Percentiles rank a stretch among this genome's conserved stretches.
These are phyloP conservation scores for Aythya fuligula DNA, from an alignment of 2,797 vertebrate species.

Conservation along the genomic window DNA sequence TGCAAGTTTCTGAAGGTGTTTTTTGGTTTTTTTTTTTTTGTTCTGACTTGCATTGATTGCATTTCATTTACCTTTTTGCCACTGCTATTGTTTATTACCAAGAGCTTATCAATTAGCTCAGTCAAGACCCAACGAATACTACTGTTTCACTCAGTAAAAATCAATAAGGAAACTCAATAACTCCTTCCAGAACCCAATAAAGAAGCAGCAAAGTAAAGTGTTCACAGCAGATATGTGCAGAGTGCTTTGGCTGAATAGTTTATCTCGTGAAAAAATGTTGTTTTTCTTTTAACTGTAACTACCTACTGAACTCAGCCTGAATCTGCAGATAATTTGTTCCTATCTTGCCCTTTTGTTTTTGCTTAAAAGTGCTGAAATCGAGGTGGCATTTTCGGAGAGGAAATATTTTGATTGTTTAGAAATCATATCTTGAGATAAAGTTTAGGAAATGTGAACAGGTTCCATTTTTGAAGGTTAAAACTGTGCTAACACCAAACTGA, in stretches of 20 bases:
- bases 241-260: not conserved
- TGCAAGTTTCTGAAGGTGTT: not conserved
- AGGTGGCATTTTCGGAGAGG: not conserved
- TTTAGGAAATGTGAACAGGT: not conserved
- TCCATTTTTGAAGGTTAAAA: not conserved
- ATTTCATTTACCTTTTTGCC: slow-evolving; percentile 43
- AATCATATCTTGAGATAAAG: not conserved
- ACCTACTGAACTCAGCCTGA: not conserved
- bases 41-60: slow-evolving; percentile 34
- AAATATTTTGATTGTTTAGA: not conserved
- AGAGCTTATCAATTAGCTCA: slow-evolving; percentile 62
- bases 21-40: not conserved
- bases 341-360: not conserved
- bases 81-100: slow-evolving; percentile 51
- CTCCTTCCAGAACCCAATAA: slow-evolving; percentile 24
- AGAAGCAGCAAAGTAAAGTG: slow-evolving; percentile 52
- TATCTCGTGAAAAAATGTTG: slow-evolving; percentile 7
- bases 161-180: slow-evolving; percentile 54
- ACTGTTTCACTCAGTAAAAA: slow-evolving; percentile 47
- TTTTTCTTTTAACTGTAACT: not conserved
- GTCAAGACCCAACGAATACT: slow-evolving; percentile 39
- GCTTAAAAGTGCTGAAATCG: not conserved
- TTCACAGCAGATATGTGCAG: not conserved
- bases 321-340: not conserved
- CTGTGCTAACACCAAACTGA: not conserved